Percentiles rank a stretch among this genome's conserved stretches.
phyloP scores from a whole-genome alignment of 2,888 invertebrate species.

The Tyria jacobaeae region DNA sequence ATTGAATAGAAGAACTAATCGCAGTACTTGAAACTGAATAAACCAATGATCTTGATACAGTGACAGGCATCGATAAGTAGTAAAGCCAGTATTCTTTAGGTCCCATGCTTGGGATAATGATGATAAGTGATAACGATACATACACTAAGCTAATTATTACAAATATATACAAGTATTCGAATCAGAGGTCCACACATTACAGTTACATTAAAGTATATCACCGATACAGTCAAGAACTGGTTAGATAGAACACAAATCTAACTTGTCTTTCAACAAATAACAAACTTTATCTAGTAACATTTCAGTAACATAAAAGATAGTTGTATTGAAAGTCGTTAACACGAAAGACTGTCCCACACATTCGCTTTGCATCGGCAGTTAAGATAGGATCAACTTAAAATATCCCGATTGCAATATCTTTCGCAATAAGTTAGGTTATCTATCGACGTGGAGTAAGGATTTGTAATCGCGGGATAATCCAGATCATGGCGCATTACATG shows the following conservation, averaged over 20 bases:
- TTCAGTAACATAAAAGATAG: slow-evolving; percentile 66
- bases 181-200: too few relatives aligned
- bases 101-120: too few relatives aligned
- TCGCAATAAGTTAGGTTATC: slow-evolving; percentile 59
- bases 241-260: slow-evolving; percentile 1
- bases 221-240: background rate
- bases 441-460: slow-evolving; percentile 62
- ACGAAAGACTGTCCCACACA: slow-evolving; percentile 73
- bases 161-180: too few relatives aligned
- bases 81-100: too few relatives aligned
- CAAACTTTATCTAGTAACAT: slow-evolving; percentile 54
- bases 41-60: too few relatives aligned
- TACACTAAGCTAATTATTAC: too few relatives aligned
- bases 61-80: too few relatives aligned
- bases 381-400: slow-evolving; percentile 70
- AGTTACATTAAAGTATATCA: background rate
- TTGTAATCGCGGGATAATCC: slow-evolving; percentile 69
- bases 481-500: slow-evolving; percentile 58
- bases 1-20: too few relatives aligned
- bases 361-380: slow-evolving; percentile 67
- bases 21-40: too few relatives aligned
- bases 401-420: slow-evolving; percentile 64
- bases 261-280: slow-evolving; percentile 39
- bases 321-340: slow-evolving; percentile 68
- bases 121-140: too few relatives aligned